Base-by-base conservation (phyloP, 2,797 vertebrate species). In the Pseudomugil gertrudae region DNA sequence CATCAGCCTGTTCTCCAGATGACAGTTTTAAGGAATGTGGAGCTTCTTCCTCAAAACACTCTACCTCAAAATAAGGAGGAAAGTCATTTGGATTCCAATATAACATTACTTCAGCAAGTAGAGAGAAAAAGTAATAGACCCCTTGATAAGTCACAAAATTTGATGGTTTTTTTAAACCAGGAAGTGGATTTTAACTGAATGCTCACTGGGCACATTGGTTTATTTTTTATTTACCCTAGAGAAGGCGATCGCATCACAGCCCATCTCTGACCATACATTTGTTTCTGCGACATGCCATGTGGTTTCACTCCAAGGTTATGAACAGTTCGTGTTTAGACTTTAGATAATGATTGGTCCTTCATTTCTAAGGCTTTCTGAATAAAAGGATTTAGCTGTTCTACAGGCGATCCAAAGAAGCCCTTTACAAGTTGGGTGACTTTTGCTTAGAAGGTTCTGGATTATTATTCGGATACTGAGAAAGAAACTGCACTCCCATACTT, bases 291-390 rank as follows among this genome's bases (percentile, higher is more conserved):
- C 61, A 59, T 61, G 66, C 38, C 67, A 61, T 66, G 69, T 66
- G 68, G 66, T 73, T 78, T 69, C 36, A 40, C 66, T 78, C 52
- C 74, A 80, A 85, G 79, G 80, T 76, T 72, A 65, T 21, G 56
- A 81, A 74, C 32, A n/a, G 27, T 45, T 51, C 21, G 57, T 68
- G 67, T 66, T 78, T 50, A 43, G 75, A 90, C 60, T 74, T 1
- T 11, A 72, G 57, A 83, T 77, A 40, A 76, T 58, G 72, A 29
- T 17, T 11, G 76, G 74, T 63, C 76, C 76, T 78, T 79, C 77
- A 71, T 83, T 5, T 57, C 54, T 69, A 35, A 78, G 66, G 74
- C 70, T 57, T 11, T 57, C 29, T 27, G 43, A 72, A 43, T 47
- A 38, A 36, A 72, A 29, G 29, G 21, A 72, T 40, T 59, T 65